Evolutionary conservation across 2,797 vertebrate genomes (phyloP), one percentile per base, ranked within the genome.

Genomic region (Cephalopachus bancanus): DNA sequence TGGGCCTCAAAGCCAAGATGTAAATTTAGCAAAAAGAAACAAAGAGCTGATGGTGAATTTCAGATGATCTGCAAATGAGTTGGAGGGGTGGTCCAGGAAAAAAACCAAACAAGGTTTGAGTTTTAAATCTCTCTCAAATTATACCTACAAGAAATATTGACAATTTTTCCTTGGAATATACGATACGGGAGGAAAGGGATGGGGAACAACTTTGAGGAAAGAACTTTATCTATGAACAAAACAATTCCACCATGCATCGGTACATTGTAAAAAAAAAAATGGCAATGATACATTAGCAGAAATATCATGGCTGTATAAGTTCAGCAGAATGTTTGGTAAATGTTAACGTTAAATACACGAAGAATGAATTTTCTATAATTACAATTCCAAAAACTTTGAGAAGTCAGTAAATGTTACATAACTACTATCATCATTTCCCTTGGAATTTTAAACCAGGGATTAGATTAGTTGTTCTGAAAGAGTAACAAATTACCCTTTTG

Each of bases 101-200:
- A 84, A 81, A 55, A 15, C 4, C 44, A 44, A 44, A 44, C 44
- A 94, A 15, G 19, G 20, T 64, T 81, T 24, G 24, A 49, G 7
- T 79, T 83, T 30, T n/a, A 64, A 81, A 44, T 55, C 17, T 65
- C 64, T 97, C 72, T 78, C 26, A 20, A 15, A 62, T 81, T 74
- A 9, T 5, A 81, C 20, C 33, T 57, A 28, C 4, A 4, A 33
- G 30, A 84, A 90, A 62, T 51, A 80, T 0, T 15, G 51, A 78
- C 1, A 10, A 7, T 8, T 55, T n/a, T 85, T 93, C 59, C 16
- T n/a, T 59, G 53, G 83, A 81, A 60, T 26, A 44, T n/a, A 74
- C 9, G 37, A 62, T 4, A 19, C 1, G 1, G 22, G 4, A 1
- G 8, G 20, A 3, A 10, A 6, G 0, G 22, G 10, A 0, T 5